A percentile compares a stretch with the other conserved stretches of the same genome.
phyloP scores from a whole-genome alignment of 2,888 invertebrate species.

The Stratiomys singularior region DNA sequence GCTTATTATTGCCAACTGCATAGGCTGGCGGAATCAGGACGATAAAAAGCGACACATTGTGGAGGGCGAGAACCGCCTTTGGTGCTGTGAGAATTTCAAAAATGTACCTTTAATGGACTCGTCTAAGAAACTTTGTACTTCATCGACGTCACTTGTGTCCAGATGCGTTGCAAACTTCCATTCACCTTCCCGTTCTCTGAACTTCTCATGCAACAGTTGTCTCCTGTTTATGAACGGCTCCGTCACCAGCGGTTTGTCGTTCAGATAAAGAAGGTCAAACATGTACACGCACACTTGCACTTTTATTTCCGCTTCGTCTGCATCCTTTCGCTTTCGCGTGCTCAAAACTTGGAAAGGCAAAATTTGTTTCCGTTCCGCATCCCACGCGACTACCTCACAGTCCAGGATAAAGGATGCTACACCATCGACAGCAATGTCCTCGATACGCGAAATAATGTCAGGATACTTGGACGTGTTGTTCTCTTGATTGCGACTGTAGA shows the following conservation, averaged over 20 bases:
- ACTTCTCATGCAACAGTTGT: constrained; percentile 75
- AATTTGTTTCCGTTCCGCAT: constrained; percentile 85
- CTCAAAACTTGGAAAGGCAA: constrained; percentile 96
- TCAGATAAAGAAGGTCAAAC: constrained; percentile 94
- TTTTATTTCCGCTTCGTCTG: constrained; percentile 67
- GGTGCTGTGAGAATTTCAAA: background rate
- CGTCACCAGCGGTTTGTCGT: constrained; percentile 85
- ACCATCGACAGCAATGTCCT: constrained; percentile 67
- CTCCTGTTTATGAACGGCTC: constrained; percentile 81
- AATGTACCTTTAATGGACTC: constrained; percentile 85
- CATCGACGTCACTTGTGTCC: constrained; percentile 87
- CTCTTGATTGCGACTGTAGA: constrained; percentile 97
- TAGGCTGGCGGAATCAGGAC: no score
- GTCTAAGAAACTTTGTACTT: constrained; percentile 93
- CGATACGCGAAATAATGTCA: constrained; percentile 83
- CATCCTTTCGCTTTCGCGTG: constrained; percentile 93
- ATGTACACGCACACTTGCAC: constrained; percentile 94
- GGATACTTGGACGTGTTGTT: constrained; percentile 96
- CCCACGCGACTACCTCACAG: constrained; percentile 98
- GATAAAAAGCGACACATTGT: no score
- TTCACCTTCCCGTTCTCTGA: constrained; percentile 78
- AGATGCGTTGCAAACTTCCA: constrained; percentile 88
- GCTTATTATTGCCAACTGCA: no score
- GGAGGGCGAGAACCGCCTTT: no score
- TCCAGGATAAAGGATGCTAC: constrained; percentile 91